Evolutionary conservation across 2,888 invertebrate species (phyloP), one percentile per base, ranked within the genome.

Genomic region (Eubasilissa splendida): DNA sequence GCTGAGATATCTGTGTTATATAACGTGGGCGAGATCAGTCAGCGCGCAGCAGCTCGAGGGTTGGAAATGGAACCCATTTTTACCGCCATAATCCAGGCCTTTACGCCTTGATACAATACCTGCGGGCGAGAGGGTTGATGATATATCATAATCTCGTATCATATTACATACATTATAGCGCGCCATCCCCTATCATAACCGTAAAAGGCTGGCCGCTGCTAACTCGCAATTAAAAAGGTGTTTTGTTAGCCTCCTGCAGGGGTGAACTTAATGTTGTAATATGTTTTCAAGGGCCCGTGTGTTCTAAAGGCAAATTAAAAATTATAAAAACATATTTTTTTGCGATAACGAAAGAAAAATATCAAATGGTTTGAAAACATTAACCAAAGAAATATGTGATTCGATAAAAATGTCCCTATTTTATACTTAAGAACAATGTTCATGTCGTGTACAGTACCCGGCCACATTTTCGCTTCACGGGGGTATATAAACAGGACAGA

Each of bases 191-290:
- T 3, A 60, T 31, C 60, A 60, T 22, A 60, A 60, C 60, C 60
- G 60, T 60, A 31, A 31, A 31, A 33, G 42, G 66, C 66, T 4
- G 66, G 22, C 70, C 22, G 66, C 70, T 54, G 31, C 22, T 54
- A 31, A 54, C 70, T 70, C 14, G 70, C 70, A 70, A 70, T 70
- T 70, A 70, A 70, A 70, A 70, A 53, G 70, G 70, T 70, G 70
- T 70, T 31, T 50, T 52, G 11, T 31, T 66, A 66, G n/a, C 66
- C 66, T 50, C 42, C 42, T 42, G 42, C 4, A 42, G 42, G 42
- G 42, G 42, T 42, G 42, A 42, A 42, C 42, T 42, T 42, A 42
- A 42, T 42, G 42, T 5, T 7, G 42, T 42, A 4, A 42, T 42
- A 42, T 7, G 42, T 42, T 42, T 42, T 7, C 42, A 42, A 42